Evolutionary conservation across 1,140 invertebrate genomes (phyloP).

Genomic region (Drosophila neocordata): DNA sequence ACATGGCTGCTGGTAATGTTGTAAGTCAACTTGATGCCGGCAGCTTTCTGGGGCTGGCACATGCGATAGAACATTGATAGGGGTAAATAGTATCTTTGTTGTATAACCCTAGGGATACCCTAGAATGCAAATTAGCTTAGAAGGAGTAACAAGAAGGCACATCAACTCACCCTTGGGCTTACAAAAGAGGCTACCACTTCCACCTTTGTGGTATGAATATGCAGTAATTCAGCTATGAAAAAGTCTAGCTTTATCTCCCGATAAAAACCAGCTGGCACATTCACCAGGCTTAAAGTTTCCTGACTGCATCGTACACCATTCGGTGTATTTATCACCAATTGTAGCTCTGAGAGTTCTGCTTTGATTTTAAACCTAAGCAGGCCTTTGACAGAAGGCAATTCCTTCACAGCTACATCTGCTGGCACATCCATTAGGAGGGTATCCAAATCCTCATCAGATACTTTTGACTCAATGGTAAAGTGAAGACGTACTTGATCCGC

Average conservation of each 20-base stretch:
- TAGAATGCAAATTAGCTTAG: neutral
- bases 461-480: constrained; percentile 54
- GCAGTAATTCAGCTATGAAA: constrained; percentile 66
- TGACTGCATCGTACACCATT: constrained; percentile 64
- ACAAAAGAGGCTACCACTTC: constrained; percentile 71
- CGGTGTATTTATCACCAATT: constrained; percentile 59
- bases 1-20: constrained; percentile 63
- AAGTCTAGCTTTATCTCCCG: constrained; percentile 62
- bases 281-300: constrained; percentile 60
- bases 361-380: constrained; percentile 55
- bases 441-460: constrained; percentile 59
- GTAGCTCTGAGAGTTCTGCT: constrained; percentile 65
- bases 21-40: constrained; percentile 74
- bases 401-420: constrained; percentile 71
- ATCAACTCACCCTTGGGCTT: constrained; percentile 51
- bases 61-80: constrained; percentile 72
- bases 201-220: constrained; percentile 59
- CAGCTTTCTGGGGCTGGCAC: constrained; percentile 71
- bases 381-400: constrained; percentile 63
- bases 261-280: constrained; percentile 51
- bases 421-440: constrained; percentile 69
- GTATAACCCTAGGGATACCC: constrained; percentile 74
- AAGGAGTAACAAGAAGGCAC: neutral
- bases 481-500: constrained; percentile 68
- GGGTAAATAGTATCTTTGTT: constrained; percentile 62